phyloP scores from a whole-genome alignment of 2,797 vertebrate genomes.

The Platalea minor region DNA sequence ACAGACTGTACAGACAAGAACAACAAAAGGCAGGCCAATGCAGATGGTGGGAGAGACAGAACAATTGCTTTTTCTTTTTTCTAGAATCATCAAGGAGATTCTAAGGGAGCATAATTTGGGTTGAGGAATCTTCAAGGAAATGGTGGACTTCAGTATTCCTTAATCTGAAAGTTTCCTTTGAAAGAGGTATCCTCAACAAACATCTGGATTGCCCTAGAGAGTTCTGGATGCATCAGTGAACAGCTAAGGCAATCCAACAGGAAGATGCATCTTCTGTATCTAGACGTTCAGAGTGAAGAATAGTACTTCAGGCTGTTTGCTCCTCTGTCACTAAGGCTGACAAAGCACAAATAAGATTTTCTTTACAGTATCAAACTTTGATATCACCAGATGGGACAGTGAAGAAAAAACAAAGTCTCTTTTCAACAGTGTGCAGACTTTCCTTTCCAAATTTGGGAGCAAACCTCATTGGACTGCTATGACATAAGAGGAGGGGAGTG shows the following conservation, averaged over 20 bases:
- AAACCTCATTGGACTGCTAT: not conserved
- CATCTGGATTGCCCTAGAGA: not conserved
- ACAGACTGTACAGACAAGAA: not conserved
- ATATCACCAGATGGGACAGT: not conserved
- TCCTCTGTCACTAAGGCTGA: not conserved
- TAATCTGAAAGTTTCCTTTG: not conserved
- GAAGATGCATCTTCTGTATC: not conserved
- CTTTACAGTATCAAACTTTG: not conserved
- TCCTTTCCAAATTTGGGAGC: not conserved
- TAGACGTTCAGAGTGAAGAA: not conserved
- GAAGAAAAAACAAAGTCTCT: not conserved
- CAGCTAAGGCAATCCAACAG: not conserved
- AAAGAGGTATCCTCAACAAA: not conserved
- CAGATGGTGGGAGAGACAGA: not conserved
- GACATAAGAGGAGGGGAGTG: not conserved
- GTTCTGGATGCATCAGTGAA: not conserved
- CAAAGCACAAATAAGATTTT: not conserved
- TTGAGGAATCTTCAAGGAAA: not conserved
- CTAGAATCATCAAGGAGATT: not conserved
- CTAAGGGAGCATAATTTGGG: not conserved
- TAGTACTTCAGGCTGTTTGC: not conserved
- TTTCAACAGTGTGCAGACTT: not conserved
- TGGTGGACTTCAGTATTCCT: not conserved
- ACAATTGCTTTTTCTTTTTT: not conserved
- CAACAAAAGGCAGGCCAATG: not conserved